Evolutionary conservation across 2,113 vertebrate genomes (phyloP).

Genomic region (Uria aalge): DNA sequence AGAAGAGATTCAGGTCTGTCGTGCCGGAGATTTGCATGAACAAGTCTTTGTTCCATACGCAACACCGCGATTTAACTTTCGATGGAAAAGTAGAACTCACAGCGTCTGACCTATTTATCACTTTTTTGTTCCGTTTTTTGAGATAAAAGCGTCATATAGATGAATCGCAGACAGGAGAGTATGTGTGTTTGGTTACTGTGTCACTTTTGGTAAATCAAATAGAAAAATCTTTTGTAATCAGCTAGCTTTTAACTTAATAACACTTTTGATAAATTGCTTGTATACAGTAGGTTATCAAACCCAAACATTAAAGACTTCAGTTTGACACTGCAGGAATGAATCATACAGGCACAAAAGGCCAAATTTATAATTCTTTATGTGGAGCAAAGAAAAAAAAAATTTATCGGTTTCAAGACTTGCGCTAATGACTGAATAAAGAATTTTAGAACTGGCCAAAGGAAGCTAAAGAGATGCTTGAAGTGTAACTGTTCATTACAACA

Average conservation of each 20-base stretch:
- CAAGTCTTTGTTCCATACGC: background rate
- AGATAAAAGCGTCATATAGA: background rate
- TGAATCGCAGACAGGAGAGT: background rate
- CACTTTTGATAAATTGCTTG: slow-evolving; percentile 31
- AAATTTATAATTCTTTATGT: background rate
- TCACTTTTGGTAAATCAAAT: slow-evolving; percentile 21
- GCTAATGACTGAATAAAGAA: background rate
- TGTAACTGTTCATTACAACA: background rate
- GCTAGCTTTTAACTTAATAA: slow-evolving; percentile 33
- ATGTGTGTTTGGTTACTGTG: background rate
- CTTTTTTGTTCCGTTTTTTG: background rate
- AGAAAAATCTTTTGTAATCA: slow-evolving; percentile 42
- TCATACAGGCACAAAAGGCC: background rate
- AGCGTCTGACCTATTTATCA: background rate
- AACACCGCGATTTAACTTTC: background rate
- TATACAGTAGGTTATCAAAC: slow-evolving; percentile 28
- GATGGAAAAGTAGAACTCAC: background rate
- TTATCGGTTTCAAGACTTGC: background rate
- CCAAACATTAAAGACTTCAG: slow-evolving; percentile 10
- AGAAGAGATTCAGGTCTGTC: slow-evolving; percentile 11
- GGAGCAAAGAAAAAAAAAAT: background rate
- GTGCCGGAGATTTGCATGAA: background rate
- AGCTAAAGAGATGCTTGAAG: background rate
- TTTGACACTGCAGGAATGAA: slow-evolving; percentile 1
- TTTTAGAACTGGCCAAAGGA: background rate